Evolutionary conservation across 2,888 invertebrate species (phyloP).

Genomic region (Tachystola acroxantha): DNA sequence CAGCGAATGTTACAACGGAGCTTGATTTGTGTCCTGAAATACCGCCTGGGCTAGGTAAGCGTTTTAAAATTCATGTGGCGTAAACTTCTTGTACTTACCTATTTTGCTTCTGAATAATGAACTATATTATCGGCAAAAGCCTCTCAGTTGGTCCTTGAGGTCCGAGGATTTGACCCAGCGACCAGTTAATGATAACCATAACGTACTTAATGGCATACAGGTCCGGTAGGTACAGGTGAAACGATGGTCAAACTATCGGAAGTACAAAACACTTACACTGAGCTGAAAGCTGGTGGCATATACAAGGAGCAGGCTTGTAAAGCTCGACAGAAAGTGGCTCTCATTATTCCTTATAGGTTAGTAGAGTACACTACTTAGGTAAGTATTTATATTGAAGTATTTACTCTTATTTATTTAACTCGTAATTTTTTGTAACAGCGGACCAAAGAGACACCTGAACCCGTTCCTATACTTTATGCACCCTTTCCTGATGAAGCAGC

Average conservation of each 20-base stretch:
- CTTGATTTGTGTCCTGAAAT: conserved; percentile 20
- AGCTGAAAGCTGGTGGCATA: conserved; percentile 81
- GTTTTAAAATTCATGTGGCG: too few species aligned
- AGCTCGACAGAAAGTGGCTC: conserved; percentile 86
- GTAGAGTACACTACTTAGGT: neutral
- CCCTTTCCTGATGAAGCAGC: conserved; percentile 90
- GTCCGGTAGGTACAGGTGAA: conserved; percentile 13
- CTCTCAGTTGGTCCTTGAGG: too few species aligned
- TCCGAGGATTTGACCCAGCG: too few species aligned
- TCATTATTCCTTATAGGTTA: conserved; percentile 87
- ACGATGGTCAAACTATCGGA: neutral
- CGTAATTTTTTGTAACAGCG: conserved; percentile 52
- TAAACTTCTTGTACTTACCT: too few species aligned
- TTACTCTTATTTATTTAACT: neutral
- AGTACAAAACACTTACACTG: conserved; percentile 5
- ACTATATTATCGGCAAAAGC: too few species aligned
- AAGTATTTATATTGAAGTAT: neutral
- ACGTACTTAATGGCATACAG: too few species aligned
- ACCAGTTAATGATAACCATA: too few species aligned
- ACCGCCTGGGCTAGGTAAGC: conserved; percentile 29
- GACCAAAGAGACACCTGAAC: conserved; percentile 84
- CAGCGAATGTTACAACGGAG: neutral
- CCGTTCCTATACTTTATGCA: conserved; percentile 91
- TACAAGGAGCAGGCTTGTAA: conserved; percentile 82
- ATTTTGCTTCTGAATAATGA: too few species aligned